phyloP scores from a whole-genome alignment of 2,113 vertebrate genomes.

The Carollia perspicillata region DNA sequence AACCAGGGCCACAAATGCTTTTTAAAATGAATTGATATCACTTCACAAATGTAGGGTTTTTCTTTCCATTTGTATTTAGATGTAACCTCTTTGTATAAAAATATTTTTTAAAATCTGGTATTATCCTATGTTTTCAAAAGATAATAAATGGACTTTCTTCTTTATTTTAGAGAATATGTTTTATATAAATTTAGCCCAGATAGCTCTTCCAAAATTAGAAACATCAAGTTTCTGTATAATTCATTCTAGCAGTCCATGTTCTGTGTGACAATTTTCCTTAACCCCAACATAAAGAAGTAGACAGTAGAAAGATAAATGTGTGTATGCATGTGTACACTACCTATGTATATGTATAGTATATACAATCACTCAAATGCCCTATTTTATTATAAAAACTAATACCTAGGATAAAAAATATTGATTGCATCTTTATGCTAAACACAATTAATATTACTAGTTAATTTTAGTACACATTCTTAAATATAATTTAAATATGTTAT shows the following conservation, averaged over 20 bases:
- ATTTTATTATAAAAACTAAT: constrained; percentile 29
- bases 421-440: not conserved
- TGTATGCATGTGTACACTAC: not conserved
- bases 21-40: not conserved
- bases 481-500: not conserved
- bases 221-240: not conserved
- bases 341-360: not conserved
- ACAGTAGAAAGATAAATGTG: not conserved
- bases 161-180: not conserved
- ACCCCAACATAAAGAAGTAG: not conserved
- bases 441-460: not conserved
- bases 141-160: not conserved
- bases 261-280: not conserved
- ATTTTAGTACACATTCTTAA: not conserved
- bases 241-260: not conserved
- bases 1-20: not conserved
- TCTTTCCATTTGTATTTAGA: not conserved
- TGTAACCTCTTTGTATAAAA: not conserved
- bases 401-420: not conserved
- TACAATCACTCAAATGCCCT: not conserved
- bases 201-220: not conserved
- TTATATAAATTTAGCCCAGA: not conserved
- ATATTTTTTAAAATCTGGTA: not conserved
- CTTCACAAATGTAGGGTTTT: not conserved
- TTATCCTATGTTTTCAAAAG: not conserved